Evolutionary conservation across 2,113 vertebrate species (phyloP), one percentile per base, ranked within the genome.

Genomic region (Hemibagrus wyckioides): DNA sequence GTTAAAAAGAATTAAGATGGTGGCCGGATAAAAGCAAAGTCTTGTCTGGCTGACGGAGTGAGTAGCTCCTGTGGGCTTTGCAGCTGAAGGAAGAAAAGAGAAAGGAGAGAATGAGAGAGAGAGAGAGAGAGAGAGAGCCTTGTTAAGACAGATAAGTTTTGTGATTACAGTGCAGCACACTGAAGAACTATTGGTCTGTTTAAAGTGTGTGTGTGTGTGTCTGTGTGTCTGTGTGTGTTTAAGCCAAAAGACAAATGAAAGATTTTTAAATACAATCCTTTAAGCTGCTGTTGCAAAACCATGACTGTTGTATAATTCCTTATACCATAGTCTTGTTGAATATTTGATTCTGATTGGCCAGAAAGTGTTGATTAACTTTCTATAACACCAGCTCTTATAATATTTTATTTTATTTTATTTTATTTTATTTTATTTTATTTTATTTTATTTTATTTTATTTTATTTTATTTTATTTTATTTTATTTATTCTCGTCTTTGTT

Each of bases 1-100:
- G 85, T 73, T 36, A 44, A 79, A 57, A 69, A 83, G 82, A 85
- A 88, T 90, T 88, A 87, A 89, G 89, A 91, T 89, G 44, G 89
- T 57, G 73, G 54, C 71, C 75, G 52, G 87, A 89, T 90, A 89
- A 91, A 86, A 88, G 87, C 41, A 80, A 81, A 85, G 73, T 76
- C 57, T 57, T 82, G 75, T 85, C 86, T 79, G 65, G 41, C 56
- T 81, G 88, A 84, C 41, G 44, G 85, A 56, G 41, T 71, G 83
- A n/a, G 83, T 79, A 71, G 82, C 56, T 84, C 81, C 63, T 73
- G 54, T 57, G 84, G 83, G 80, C 65, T 77, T 85, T 80, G 61
- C 39, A 85, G 48, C n/a, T 33, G 79, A 41, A 85, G 41, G 23
- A 54, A 17, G 2, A n/a, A 80, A 50, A 56, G 75, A 61, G 41